Conservation (phyloP, 2,888 invertebrate species). For the Parnassius mnemosyne region DNA sequence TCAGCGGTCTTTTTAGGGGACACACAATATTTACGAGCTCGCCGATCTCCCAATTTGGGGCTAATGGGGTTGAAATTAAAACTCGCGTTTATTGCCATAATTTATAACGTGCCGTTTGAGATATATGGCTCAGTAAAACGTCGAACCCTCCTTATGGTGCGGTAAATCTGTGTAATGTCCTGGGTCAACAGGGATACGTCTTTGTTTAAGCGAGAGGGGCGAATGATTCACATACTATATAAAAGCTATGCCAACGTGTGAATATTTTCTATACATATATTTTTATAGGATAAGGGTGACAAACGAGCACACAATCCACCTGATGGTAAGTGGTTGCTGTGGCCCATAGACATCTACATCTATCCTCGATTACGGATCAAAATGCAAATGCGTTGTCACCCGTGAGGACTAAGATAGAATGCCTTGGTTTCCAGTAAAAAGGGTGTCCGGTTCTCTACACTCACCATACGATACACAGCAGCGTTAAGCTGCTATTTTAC, state of each 20-base stretch:
- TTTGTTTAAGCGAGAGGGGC: conserved; percentile 2
- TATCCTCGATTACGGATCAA: no score
- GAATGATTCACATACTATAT: neutral
- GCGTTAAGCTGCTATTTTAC: no score
- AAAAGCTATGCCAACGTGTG: neutral
- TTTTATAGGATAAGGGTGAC: no score
- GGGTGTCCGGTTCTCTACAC: no score
- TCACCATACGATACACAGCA: no score
- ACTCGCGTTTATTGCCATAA: conserved; percentile 30
- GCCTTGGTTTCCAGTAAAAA: no score
- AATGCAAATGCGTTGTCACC: no score
- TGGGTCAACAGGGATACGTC: neutral
- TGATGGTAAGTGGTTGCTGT: no score
- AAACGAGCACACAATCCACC: no score
- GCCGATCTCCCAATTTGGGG: conserved; percentile 6
- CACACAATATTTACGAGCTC: conserved; percentile 6
- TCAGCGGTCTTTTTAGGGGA: conserved; percentile 2
- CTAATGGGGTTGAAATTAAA: conserved; percentile 33
- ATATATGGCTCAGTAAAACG: conserved; percentile 28
- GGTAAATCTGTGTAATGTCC: conserved; percentile 15
- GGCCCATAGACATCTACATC: no score
- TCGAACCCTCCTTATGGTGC: conserved; percentile 19
- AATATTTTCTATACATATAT: no score
- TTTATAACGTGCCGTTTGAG: conserved; percentile 30
- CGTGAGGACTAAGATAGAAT: no score